phyloP scores from a whole-genome alignment of 1,140 invertebrate species.

The Campoletis sonorensis region DNA sequence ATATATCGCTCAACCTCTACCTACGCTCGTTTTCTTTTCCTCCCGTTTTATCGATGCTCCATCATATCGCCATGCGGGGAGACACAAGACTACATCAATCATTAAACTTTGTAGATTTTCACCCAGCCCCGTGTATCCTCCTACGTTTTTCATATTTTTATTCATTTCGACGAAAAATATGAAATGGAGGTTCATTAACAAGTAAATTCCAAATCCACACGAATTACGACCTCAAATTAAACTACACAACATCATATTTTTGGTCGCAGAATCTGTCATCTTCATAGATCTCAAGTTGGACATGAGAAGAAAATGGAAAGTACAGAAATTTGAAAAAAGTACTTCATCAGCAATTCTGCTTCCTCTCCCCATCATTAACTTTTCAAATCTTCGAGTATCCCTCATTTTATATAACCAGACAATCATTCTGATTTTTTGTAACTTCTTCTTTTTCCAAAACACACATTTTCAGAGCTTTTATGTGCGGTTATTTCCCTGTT shows the following conservation, averaged over 20 bases:
- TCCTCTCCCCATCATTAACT: too few relatives aligned
- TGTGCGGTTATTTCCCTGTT: conserved; percentile 12
- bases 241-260: too few relatives aligned
- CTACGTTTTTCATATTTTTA: not conserved
- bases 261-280: too few relatives aligned
- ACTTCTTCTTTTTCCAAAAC: not conserved
- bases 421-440: not conserved
- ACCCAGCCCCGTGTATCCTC: not conserved
- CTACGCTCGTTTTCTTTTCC: conserved; percentile 49
- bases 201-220: too few relatives aligned
- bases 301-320: too few relatives aligned
- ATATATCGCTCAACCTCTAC: not conserved
- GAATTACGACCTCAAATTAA: too few relatives aligned
- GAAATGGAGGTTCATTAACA: too few relatives aligned
- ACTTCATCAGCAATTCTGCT: too few relatives aligned
- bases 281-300: too few relatives aligned
- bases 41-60: conserved; percentile 70
- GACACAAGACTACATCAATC: conserved; percentile 18
- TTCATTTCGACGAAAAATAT: too few relatives aligned
- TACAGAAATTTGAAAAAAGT: not conserved
- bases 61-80: conserved; percentile 73
- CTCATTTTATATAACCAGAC: not conserved
- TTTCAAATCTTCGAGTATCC: too few relatives aligned
- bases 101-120: too few relatives aligned
- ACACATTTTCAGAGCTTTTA: not conserved